Evolutionary conservation across 1,140 invertebrate genomes (phyloP).

Genomic region (Melitaea cinxia): DNA sequence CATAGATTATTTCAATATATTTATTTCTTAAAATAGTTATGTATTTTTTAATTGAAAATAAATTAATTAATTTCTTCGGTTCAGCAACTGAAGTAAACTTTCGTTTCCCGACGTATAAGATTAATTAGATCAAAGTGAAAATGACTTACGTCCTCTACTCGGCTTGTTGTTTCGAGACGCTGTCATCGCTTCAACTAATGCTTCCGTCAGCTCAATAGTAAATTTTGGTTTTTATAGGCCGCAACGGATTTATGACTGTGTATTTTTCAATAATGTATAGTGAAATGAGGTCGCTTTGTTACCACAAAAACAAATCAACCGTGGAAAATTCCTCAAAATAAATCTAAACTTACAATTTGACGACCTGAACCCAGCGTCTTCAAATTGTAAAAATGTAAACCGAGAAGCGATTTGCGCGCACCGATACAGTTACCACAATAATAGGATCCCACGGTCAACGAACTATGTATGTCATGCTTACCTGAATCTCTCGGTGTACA

Average conservation of each 20-base stretch:
- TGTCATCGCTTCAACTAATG: slow-evolving; percentile 75
- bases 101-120: slow-evolving; percentile 57
- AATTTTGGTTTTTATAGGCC: slow-evolving; percentile 58
- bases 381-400: slow-evolving; percentile 44
- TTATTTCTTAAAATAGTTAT: not conserved
- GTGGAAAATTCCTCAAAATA: slow-evolving; percentile 7
- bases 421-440: slow-evolving; percentile 65
- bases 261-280: slow-evolving; percentile 15
- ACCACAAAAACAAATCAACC: slow-evolving; percentile 16
- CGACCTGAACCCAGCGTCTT: slow-evolving; percentile 17
- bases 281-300: not conserved
- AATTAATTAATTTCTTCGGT: slow-evolving; percentile 41
- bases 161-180: slow-evolving; percentile 68
- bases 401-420: slow-evolving; percentile 51
- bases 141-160: slow-evolving; percentile 63
- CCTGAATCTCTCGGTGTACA: slow-evolving; percentile 49
- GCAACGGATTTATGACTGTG: slow-evolving; percentile 35
- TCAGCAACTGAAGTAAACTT: slow-evolving; percentile 52
- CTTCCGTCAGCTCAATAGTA: slow-evolving; percentile 71
- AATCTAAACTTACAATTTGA: slow-evolving; percentile 10
- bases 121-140: slow-evolving; percentile 76
- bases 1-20: not conserved
- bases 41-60: not conserved
- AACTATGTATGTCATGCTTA: slow-evolving; percentile 59
- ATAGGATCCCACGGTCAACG: slow-evolving; percentile 59